Percentiles rank a stretch among this genome's conserved stretches.
These are phyloP conservation scores for Tachuris rubrigastra DNA, from an alignment of 2,113 vertebrate genomes.

Conservation along the genomic window DNA sequence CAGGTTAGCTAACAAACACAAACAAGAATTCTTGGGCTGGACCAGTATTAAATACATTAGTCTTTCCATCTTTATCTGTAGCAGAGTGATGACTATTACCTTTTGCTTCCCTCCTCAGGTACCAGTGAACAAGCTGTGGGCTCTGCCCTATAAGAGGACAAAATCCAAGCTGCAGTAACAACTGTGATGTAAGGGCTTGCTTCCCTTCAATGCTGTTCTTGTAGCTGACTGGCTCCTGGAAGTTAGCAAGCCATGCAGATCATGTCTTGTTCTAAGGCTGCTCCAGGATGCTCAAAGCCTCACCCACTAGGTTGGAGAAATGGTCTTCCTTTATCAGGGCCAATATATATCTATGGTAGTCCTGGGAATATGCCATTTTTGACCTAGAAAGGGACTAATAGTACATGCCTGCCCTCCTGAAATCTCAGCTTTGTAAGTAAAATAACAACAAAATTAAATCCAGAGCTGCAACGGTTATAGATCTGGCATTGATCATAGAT, in stretches of 20 bases:
- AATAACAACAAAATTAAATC: neutral
- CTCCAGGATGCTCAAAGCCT: neutral
- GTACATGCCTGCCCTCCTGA: neutral
- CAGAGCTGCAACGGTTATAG: neutral
- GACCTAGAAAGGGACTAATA: neutral
- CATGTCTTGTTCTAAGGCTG: neutral
- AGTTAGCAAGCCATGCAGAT: neutral
- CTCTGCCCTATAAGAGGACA: neutral
- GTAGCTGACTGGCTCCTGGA: neutral
- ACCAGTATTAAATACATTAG: neutral
- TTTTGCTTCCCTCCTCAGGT: neutral
- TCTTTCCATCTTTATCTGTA: neutral
- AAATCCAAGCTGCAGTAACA: neutral
- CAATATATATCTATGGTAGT: neutral
- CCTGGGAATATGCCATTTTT: neutral
- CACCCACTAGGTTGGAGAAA: neutral
- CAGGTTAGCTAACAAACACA: neutral
- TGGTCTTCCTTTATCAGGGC: neutral
- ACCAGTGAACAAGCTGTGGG: neutral
- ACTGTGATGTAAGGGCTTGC: neutral
- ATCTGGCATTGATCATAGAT: neutral
- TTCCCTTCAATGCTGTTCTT: neutral
- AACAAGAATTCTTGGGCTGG: neutral
- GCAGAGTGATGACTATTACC: neutral
- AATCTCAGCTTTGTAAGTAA: neutral